Base-by-base conservation (phyloP, 2,888 invertebrate species). In the Trachelus tabidus region DNA sequence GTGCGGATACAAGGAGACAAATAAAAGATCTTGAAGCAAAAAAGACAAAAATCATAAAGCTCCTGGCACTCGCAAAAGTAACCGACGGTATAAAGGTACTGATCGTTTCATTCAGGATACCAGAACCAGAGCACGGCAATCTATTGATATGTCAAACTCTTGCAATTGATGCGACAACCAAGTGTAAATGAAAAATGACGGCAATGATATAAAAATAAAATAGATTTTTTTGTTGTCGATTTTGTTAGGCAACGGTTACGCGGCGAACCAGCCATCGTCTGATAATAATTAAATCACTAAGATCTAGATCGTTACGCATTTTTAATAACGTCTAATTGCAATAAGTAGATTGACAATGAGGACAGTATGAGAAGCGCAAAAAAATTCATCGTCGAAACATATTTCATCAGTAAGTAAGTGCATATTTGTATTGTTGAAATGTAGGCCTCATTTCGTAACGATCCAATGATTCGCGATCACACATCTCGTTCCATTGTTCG, bases 251-350 rank as follows among this genome's bases (percentile, higher is more conserved):
- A 40, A 40, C 4, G 40, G 40, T 40, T 40, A 15, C 40, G 15
- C 40, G 40, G 15, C 40, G 40, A 40, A 40, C 69, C 33, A 69
- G 30, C 69, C 69, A 69, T 30, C 33, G 30, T 30, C 33, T 15
- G 15, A 30, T 31, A 69, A 69, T 31, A 69, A 69, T 69, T 69
- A 33, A 69, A 73, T 73, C 73, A 34, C 73, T 73, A 73, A 35
- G 35, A 12, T 34, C 73, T 73, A 73, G 35, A 73, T 73, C 73
- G 73, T 34, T 73, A 73, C 33, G 33, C 40, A 40, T 40, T 40
- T 15, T 40, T 40, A 40, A 40, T 40, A 40, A 40, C 15, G 40
- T 40, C 11, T n/a, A 34, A 73, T 33, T 33, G 11, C 15, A 69
- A 69, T 69, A 69, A 69, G 69, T 31, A 69, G 30, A 69, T 69